These are phyloP conservation scores for Menidia menidia DNA, from an alignment of 2,797 vertebrate genomes.

Conservation along the genomic window DNA sequence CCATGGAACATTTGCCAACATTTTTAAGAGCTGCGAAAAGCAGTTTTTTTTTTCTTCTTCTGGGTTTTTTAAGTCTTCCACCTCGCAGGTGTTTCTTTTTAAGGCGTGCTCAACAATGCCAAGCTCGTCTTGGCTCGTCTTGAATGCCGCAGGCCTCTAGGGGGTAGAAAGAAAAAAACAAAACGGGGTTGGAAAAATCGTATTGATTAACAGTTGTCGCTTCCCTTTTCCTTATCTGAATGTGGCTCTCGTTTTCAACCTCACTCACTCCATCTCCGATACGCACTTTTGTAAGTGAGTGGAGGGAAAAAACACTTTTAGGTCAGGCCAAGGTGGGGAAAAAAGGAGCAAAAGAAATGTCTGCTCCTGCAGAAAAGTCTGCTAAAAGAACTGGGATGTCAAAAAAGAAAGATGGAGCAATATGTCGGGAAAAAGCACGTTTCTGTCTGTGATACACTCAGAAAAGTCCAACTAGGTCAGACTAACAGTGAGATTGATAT, in stretches of 20 bases:
- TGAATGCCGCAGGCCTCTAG: slow-evolving; percentile 75
- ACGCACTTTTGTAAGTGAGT: slow-evolving; percentile 55
- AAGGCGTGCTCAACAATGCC: slow-evolving; percentile 81
- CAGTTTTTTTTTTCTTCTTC: slow-evolving; percentile 66
- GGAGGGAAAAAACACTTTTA: slow-evolving; percentile 61
- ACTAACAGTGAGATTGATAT: not conserved
- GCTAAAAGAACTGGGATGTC: slow-evolving; percentile 33
- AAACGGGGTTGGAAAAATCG: slow-evolving; percentile 75
- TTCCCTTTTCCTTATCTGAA: slow-evolving; percentile 72
- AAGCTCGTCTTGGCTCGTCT: slow-evolving; percentile 81
- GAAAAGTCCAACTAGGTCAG: slow-evolving; percentile 18
- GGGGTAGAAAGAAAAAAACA: slow-evolving; percentile 36
- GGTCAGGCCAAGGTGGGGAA: slow-evolving; percentile 57
- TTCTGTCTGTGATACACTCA: slow-evolving; percentile 25
- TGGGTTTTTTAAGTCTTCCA: slow-evolving; percentile 77
- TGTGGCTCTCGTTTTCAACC: slow-evolving; percentile 53
- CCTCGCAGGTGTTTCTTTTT: slow-evolving; percentile 85
- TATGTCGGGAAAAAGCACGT: slow-evolving; percentile 2
- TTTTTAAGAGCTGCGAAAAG: slow-evolving; percentile 83
- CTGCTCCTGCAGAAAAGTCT: slow-evolving; percentile 50
- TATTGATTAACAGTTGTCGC: slow-evolving; percentile 81
- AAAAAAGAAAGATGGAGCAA: slow-evolving; percentile 32
- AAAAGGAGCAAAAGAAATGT: slow-evolving; percentile 45
- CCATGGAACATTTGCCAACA: slow-evolving; percentile 82
- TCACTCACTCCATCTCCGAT: slow-evolving; percentile 51